Base-by-base conservation (phyloP, 2,888 invertebrate species). In the Pristionchus exspectatus region DNA sequence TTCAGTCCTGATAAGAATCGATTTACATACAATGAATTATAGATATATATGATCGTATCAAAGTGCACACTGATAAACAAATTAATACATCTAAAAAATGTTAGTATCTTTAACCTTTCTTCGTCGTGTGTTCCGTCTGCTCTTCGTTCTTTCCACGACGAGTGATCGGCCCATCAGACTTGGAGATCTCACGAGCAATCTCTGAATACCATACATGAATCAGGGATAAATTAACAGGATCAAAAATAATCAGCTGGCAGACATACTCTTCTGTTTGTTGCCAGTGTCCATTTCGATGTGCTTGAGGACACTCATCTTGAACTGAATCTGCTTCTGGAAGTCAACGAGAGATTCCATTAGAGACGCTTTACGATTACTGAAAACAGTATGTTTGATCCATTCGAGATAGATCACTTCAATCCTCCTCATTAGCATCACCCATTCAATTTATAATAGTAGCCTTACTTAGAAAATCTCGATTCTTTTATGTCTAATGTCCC, bases 251-350 rank as follows among this genome's bases (percentile, higher is more conserved):
- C 44, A 50, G 9, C 10, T 50, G 33, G 4, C 50, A 50, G 27
- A 66, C 87, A 12, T 21, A 50, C 72, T 69, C 33, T 54, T 87
- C 69, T 56, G 66, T 18, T 87, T 54, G 21, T n/a, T 69, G 24
- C 24, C 59, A 12, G 59, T 24, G 24, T 85, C 59, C 27, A 16
- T 59, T 5, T 59, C 87, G n/a, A 92, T 91, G 84, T 93, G 92
- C 59, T 93, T 90, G 77, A 93, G 91, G 5, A 94, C 90, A 74
- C 90, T 92, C 54, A 92, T 90, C 90, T 94, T 94, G 92, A 93
- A 93, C 81, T 92, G 90, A 44, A 94, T 90, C 84, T 94, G 94
- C 69, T 92, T 93, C 54, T 93, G 93, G 88, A 93, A 93, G 90
- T 93, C 93, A 83, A 93, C 92, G 69, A 92, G 92, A 2, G 92